A percentile compares a stretch with the other conserved stretches of the same genome.
These are phyloP conservation scores for Mus caroli DNA, from an alignment of 2,797 vertebrate species.

Conservation along the genomic window DNA sequence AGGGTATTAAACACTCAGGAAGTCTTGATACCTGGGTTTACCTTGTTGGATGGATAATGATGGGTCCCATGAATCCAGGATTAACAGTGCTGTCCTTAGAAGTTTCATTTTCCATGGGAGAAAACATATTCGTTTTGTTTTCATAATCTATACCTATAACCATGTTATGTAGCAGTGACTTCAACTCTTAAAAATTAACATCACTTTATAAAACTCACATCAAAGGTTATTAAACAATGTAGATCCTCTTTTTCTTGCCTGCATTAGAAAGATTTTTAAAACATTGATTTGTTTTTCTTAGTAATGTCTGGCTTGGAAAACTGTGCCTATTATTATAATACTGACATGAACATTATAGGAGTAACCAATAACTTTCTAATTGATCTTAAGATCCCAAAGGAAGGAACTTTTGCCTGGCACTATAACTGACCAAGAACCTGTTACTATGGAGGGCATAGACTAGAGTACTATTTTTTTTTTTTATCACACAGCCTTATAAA, in stretches of 20 bases:
- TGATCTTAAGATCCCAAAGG: background rate
- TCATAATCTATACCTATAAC: background rate
- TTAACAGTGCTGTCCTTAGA: background rate
- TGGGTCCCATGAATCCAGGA: background rate
- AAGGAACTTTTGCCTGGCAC: background rate
- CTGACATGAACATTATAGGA: background rate
- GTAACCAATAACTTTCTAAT: background rate
- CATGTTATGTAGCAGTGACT: background rate
- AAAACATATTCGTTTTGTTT: slow-evolving; percentile 38
- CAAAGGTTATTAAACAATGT: background rate
- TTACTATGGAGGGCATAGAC: background rate
- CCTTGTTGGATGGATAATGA: background rate
- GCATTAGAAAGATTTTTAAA: background rate
- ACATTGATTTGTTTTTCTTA: background rate
- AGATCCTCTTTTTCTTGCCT: background rate
- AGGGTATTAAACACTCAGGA: background rate
- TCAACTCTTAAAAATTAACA: slow-evolving; percentile 30
- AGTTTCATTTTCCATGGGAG: slow-evolving; percentile 21
- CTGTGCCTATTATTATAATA: background rate
- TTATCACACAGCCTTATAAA: background rate
- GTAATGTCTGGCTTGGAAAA: background rate
- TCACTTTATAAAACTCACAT: slow-evolving; percentile 53
- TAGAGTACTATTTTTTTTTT: background rate
- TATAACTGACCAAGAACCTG: background rate
- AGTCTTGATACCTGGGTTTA: background rate